Conservation (phyloP, 2,113 vertebrate species). For the Labeo catla region DNA sequence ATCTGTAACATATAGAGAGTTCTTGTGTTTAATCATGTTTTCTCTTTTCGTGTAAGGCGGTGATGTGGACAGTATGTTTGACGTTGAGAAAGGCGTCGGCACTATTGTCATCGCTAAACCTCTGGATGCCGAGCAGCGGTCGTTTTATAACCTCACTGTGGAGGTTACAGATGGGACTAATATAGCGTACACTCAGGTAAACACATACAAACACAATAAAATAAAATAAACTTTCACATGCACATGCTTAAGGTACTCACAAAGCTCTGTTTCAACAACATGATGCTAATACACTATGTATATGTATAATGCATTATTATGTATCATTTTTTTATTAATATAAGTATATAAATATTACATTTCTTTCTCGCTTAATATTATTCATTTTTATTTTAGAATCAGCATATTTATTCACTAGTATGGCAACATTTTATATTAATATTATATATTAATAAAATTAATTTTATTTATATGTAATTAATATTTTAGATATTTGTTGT, state of each 20-base stretch:
- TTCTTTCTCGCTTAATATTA: not conserved
- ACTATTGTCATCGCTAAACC: constrained; percentile 93
- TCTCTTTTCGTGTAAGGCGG: constrained; percentile 80
- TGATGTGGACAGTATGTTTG: constrained; percentile 91
- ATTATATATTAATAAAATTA: not conserved
- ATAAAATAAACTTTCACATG: constrained; percentile 29
- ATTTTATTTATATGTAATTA: not conserved
- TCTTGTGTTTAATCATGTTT: constrained; percentile 33
- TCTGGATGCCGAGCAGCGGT: constrained; percentile 91
- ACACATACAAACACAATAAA: constrained; percentile 24
- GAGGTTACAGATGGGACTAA: constrained; percentile 94
- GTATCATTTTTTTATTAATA: not conserved
- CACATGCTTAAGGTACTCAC: not conserved
- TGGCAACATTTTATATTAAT: too few relatives aligned
- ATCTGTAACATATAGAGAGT: not conserved
- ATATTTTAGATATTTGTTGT: not conserved
- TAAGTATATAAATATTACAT: not conserved
- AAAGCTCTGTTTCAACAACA: not conserved
- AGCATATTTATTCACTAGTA: too few relatives aligned
- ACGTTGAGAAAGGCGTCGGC: constrained; percentile 89
- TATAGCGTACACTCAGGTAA: constrained; percentile 60
- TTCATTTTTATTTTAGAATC: too few relatives aligned
- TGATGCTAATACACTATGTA: not conserved
- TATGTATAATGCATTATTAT: not conserved
- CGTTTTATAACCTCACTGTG: constrained; percentile 93